A percentile compares a stretch with the other conserved stretches of the same genome.
phyloP scores from a whole-genome alignment of 2,113 vertebrate genomes.

The Acanthisitta chloris region DNA sequence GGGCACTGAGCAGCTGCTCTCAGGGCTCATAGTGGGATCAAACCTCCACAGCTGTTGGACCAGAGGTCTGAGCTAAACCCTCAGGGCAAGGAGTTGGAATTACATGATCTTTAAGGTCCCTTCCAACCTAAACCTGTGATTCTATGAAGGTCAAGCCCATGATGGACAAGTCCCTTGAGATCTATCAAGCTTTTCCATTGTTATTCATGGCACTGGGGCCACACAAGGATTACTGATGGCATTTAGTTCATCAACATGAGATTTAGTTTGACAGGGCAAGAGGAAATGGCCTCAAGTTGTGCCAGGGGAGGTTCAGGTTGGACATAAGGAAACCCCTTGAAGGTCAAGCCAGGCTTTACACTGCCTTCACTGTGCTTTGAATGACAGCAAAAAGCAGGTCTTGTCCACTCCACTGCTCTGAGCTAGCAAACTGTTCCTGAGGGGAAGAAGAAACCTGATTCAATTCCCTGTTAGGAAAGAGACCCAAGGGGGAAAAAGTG shows the following conservation, averaged over 20 bases:
- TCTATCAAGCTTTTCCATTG: no score
- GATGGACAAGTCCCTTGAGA: no score
- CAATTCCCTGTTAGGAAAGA: background rate
- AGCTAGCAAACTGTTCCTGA: background rate
- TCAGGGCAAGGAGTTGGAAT: background rate
- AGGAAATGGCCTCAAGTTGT: no score
- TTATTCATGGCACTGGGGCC: no score
- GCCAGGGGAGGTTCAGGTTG: no score
- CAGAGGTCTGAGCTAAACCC: background rate
- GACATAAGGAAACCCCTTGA: no score
- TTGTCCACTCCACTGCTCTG: background rate
- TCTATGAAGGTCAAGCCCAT: no score
- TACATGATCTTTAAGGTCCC: background rate
- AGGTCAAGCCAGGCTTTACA: background rate
- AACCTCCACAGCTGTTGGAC: background rate
- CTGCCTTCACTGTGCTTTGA: background rate
- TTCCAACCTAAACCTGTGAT: background rate
- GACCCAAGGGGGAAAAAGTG: background rate
- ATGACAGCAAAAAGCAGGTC: background rate
- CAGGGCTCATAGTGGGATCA: background rate
- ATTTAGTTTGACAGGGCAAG: no score
- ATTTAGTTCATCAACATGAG: no score
- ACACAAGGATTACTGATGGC: no score
- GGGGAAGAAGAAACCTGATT: background rate
- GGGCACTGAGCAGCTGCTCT: background rate